Evolutionary conservation across 2,113 vertebrate species (phyloP), one percentile per base, ranked within the genome.

Genomic region (Cyprinodon variegatus): DNA sequence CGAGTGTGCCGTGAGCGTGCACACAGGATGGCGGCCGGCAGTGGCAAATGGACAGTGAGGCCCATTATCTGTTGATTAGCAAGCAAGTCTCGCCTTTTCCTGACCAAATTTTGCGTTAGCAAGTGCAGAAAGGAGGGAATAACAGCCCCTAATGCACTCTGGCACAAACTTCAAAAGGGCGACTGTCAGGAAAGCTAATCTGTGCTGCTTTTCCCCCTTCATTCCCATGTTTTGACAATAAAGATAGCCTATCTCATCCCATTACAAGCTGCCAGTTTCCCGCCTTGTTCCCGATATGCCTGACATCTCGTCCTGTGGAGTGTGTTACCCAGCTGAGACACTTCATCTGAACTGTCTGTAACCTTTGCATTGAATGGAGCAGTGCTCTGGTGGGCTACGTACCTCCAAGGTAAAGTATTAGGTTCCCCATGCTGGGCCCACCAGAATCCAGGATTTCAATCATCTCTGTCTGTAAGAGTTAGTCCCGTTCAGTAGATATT

Each of bases 181-280:
- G 68, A 89, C 88, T 88, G 90, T 93, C 91, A 93, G 93, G 91
- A 94, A 94, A 89, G 87, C 91, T 92, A 94, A 94, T 94, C 94
- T 90, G 85, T 80, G 76, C 82, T 89, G 85, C 81, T 86, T 79
- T 40, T 43, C 86, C 90, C 86, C 74, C 87, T 93, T 94, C 94
- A 95, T 93, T 95, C 93, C 90, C 91, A 79, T 94, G 91, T 94
- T 94, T 94, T 94, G 90, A 94, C 93, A 94, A 94, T 94, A 95
- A 93, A 93, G 94, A 95, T 94, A 95, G 81, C 77, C 79, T 94
- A 95, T 95, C 94, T 78, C 89, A 88, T 93, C 90, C 87, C 88
- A 87, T 92, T 91, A 90, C 90, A 90, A 88, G 86, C 88, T 81
- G 90, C 73, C 90, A 57, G 88, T 88, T 91, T 94, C 89, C 90